Evolutionary conservation across 2,797 vertebrate genomes (phyloP).

Genomic region (Platyrinchus mystaceus): DNA sequence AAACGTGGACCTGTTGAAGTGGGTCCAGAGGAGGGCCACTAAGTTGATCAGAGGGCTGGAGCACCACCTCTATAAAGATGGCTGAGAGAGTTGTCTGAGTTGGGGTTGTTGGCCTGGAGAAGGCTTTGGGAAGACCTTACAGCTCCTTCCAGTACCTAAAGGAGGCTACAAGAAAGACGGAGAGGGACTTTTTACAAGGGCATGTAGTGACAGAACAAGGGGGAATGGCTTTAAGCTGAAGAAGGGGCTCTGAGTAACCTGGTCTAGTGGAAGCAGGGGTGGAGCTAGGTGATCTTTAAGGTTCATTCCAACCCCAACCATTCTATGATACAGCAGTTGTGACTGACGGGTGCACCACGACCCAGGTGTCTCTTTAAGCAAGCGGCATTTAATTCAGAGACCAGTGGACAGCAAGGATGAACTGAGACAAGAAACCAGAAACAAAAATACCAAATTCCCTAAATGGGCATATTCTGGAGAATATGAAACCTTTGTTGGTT

Average conservation of each 20-base stretch:
- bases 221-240: neutral
- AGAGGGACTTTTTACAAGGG: neutral
- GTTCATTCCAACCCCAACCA: neutral
- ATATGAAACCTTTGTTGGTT: neutral
- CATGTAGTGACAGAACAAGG: neutral
- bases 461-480: neutral
- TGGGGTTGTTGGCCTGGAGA: neutral
- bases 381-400: neutral
- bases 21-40: neutral
- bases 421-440: neutral
- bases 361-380: neutral
- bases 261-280: neutral
- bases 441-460: neutral
- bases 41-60: neutral
- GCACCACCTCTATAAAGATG: neutral
- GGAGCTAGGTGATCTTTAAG: neutral
- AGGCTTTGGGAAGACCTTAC: neutral
- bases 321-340: neutral
- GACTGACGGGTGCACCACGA: neutral
- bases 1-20: neutral
- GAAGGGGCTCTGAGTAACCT: neutral
- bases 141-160: neutral
- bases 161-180: neutral
- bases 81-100: neutral
- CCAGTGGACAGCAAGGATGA: neutral